Conservation (phyloP, 2,888 invertebrate genomes). For the Mythimna albipuncta region DNA sequence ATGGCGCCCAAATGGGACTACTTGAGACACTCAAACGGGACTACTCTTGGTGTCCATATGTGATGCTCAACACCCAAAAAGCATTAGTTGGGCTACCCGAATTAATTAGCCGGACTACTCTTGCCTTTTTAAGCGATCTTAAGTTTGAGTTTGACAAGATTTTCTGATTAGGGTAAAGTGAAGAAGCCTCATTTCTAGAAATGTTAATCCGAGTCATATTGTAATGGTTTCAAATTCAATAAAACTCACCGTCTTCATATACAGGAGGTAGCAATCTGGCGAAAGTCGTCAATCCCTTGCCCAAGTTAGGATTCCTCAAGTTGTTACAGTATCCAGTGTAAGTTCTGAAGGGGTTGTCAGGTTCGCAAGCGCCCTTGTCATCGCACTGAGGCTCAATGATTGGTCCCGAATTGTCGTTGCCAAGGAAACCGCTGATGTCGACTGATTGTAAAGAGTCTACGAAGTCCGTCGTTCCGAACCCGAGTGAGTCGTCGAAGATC, state of each 20-base stretch:
- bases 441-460: constrained; percentile 95
- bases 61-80: neutral
- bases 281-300: constrained; percentile 96
- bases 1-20: neutral
- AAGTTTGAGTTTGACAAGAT: neutral
- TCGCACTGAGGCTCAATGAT: constrained; percentile 93
- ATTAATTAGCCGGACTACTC: neutral
- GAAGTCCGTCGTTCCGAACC: constrained; percentile 90
- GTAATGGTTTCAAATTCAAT: too few species aligned
- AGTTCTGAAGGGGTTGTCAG: constrained; percentile 93
- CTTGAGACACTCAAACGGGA: neutral
- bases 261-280: constrained; percentile 95
- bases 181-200: neutral
- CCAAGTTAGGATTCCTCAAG: constrained; percentile 94
- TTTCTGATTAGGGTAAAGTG: neutral
- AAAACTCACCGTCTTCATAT: constrained; percentile 95
- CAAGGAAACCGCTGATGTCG: constrained; percentile 93
- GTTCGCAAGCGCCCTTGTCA: constrained; percentile 93
- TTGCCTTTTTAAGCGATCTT: neutral
- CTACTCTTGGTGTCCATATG: neutral
- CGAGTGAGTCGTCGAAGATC: constrained; percentile 91
- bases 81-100: neutral
- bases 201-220: neutral
- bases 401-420: constrained; percentile 90
- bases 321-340: constrained; percentile 97